Evolutionary conservation across 2,797 vertebrate genomes (phyloP).

Genomic region (Hoplostethus atlanticus): DNA sequence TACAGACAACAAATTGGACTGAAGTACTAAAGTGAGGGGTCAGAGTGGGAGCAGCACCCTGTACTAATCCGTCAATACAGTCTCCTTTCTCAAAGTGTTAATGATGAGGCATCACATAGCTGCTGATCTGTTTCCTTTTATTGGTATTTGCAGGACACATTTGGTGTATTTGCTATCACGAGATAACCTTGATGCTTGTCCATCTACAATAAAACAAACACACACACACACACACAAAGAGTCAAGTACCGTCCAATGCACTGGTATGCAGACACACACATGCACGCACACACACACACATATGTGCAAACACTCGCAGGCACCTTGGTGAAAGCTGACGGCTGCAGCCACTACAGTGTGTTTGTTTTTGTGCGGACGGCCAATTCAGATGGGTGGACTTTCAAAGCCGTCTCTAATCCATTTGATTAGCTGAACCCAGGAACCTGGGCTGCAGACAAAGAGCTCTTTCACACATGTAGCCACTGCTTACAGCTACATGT

Average conservation of each 20-base stretch:
- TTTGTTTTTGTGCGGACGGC: constrained; percentile 80
- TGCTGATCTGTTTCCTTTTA: constrained; percentile 26
- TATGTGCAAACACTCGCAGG: constrained; percentile 66
- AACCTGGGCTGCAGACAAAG: constrained; percentile 83
- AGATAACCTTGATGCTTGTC: constrained; percentile 4
- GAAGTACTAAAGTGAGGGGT: constrained; percentile 10
- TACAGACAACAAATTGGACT: constrained; percentile 34
- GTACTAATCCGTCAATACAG: constrained; percentile 6
- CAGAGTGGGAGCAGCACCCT: constrained; percentile 23
- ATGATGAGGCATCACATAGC: constrained; percentile 14
- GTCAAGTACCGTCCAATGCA: constrained; percentile 47
- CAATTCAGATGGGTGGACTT: constrained; percentile 76
- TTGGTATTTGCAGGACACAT: background rate
- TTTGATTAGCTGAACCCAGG: constrained; percentile 85
- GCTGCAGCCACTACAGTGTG: constrained; percentile 65
- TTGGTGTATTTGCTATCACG: constrained; percentile 14
- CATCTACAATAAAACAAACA: background rate
- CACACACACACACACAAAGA: constrained; percentile 30
- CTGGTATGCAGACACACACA: constrained; percentile 53
- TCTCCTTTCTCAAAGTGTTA: constrained; percentile 13
- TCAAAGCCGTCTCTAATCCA: constrained; percentile 84
- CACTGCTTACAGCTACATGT: constrained; percentile 79
- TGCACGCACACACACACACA: constrained; percentile 35
- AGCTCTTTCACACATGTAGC: constrained; percentile 80
- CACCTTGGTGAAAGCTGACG: constrained; percentile 60